Percentiles rank a stretch among this genome's conserved stretches.
These are phyloP conservation scores for Cnemophilus loriae DNA, from an alignment of 2,113 vertebrate species.

Conservation along the genomic window DNA sequence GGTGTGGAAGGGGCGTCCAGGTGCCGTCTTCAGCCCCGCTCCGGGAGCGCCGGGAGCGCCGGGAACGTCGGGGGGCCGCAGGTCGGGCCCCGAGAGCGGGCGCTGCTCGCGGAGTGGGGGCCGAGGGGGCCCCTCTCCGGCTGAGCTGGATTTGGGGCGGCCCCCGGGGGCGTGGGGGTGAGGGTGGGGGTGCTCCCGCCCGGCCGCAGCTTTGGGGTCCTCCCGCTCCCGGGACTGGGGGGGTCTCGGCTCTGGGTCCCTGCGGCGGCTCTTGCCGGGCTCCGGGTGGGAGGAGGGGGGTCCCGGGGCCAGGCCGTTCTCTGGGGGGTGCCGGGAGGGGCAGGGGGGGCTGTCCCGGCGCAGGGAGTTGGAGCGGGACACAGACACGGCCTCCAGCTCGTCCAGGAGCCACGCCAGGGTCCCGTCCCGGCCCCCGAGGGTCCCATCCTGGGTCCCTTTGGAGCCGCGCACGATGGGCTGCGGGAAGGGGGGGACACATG, in stretches of 20 bases:
- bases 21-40: slow-evolving; percentile 74
- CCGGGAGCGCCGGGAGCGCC: background rate
- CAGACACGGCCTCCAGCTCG: slow-evolving; percentile 91
- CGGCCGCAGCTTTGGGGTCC: background rate
- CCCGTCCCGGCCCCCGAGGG: background rate
- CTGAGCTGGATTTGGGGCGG: slow-evolving; percentile 72
- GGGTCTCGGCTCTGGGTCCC: background rate
- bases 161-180: background rate
- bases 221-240: background rate
- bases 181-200: slow-evolving; percentile 62
- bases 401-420: slow-evolving; percentile 78
- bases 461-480: slow-evolving; percentile 90
- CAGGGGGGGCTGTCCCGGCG: slow-evolving; percentile 85
- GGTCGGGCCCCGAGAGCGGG: slow-evolving; percentile 87
- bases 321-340: slow-evolving; percentile 27
- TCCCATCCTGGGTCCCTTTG: slow-evolving; percentile 79
- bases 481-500: background rate
- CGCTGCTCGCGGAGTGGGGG: slow-evolving; percentile 83
- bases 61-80: slow-evolving; percentile 79
- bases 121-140: background rate
- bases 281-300: background rate
- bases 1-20: slow-evolving; percentile 87
- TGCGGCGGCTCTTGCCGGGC: background rate
- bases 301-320: slow-evolving; percentile 48
- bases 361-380: slow-evolving; percentile 92